phyloP scores from a whole-genome alignment of 2,113 vertebrate genomes.

The Oryzias celebensis region DNA sequence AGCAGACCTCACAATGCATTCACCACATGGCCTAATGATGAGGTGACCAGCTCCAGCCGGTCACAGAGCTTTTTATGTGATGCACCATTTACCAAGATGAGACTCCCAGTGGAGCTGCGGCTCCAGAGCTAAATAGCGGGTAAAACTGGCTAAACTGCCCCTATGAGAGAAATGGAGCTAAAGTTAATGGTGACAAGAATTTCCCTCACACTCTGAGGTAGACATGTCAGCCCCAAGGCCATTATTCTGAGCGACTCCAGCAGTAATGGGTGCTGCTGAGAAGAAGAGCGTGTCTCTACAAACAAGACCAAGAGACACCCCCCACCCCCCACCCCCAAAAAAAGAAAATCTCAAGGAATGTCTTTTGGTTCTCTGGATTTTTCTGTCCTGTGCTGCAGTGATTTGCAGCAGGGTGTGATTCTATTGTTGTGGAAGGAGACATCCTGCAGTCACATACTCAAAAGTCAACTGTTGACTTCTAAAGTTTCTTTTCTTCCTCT shows the following conservation, averaged over 20 bases:
- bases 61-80: conserved; percentile 37
- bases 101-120: conserved; percentile 25
- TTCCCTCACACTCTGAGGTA: conserved; percentile 7
- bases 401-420: conserved; percentile 1
- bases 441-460: too few species aligned
- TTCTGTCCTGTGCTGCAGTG: conserved; percentile 10
- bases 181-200: conserved; percentile 38
- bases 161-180: conserved; percentile 32
- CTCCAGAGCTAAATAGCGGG: conserved; percentile 41
- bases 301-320: conserved; percentile 15
- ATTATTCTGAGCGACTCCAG: conserved; percentile 45
- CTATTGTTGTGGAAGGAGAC: too few species aligned
- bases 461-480: too few species aligned
- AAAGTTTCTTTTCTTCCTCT: too few species aligned
- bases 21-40: neutral
- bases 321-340: neutral
- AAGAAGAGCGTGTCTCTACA: conserved; percentile 21
- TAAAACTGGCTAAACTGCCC: conserved; percentile 19
- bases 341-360: neutral
- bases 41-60: neutral
- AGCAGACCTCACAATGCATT: neutral
- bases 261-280: conserved; percentile 40
- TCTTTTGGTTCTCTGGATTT: neutral
- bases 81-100: conserved; percentile 39
- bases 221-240: conserved; percentile 40